Evolutionary conservation across 2,888 invertebrate genomes (phyloP), one percentile per base, ranked within the genome.

Genomic region (Drosophila phalerata): DNA sequence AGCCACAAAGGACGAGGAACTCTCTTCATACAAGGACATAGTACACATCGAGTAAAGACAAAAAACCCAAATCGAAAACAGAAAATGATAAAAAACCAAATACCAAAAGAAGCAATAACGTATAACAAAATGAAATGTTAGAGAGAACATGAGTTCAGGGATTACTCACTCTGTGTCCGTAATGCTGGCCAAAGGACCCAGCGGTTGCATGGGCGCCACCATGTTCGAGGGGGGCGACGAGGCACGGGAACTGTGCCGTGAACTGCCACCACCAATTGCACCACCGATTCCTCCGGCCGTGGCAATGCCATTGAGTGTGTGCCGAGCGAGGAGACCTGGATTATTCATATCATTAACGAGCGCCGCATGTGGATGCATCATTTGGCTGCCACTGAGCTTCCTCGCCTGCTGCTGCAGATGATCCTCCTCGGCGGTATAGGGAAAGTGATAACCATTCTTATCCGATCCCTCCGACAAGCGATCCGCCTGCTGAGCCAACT

Each of bases 401-500:
- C 92, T 90, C 4, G 88, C 84, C 53, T 89, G 69, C 79, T 86
- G 70, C 80, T 93, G 93, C 71, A 94, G 92, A 92, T 96, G 96
- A 92, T 96, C 96, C 93, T 96, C 96, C 92, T 96, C 96, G 76
- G 96, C 96, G 80, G 97, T 97, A 89, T 97, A 97, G 0, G 97
- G 97, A 86, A 97, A 97, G 71, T 96, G 93, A 92, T 97, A 97
- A 84, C 97, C 97, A 85, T 96, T 95, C 81, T 96, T 96, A 51
- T 96, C 96, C 0, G 96, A 96, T 1, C 95, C 94, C 81, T 96
- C 96, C 0, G 95, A 95, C 93, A 95, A 94, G 34, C 95, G 93
- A 77, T 96, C 96, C 13, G 93, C 94, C 76, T 93, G 90, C 76
- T 91, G 92, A 57, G 93, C 91, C 74, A 91, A 91, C 55, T 93